These are phyloP conservation scores for Drosophila pseudoobscura DNA, from an alignment of 1,140 invertebrate species.

Conservation along the genomic window DNA sequence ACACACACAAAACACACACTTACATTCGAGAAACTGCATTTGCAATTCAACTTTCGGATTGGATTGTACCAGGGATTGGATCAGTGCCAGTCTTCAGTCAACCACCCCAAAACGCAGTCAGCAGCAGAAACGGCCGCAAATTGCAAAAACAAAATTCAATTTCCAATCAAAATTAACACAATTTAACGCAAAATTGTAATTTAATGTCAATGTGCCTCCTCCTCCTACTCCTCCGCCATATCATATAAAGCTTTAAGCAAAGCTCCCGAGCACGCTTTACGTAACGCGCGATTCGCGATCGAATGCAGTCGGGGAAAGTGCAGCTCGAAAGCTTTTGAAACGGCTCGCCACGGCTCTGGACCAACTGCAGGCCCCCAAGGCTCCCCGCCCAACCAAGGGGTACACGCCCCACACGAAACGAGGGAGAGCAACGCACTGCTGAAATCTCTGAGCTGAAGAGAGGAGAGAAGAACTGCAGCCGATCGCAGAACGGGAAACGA, in stretches of 20 bases:
- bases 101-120: conserved; percentile 49
- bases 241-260: neutral
- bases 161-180: conserved; percentile 64
- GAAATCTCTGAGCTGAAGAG: conserved; percentile 2
- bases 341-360: conserved; percentile 41
- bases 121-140: conserved; percentile 33
- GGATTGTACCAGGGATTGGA: conserved; percentile 49
- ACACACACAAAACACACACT: neutral
- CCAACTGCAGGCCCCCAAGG: conserved; percentile 36
- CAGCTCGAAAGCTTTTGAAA: conserved; percentile 51
- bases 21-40: conserved; percentile 24
- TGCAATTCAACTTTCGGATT: conserved; percentile 42
- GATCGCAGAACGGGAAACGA: conserved; percentile 48
- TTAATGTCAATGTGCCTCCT: conserved; percentile 10
- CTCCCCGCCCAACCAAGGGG: conserved; percentile 34
- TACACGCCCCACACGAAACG: conserved; percentile 50
- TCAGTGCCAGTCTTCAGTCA: conserved; percentile 21
- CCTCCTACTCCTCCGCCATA: neutral
- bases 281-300: conserved; percentile 17
- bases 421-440: conserved; percentile 35
- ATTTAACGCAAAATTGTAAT: conserved; percentile 11
- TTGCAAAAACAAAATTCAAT: conserved; percentile 46
- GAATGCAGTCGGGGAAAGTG: conserved; percentile 50
- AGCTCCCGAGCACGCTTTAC: conserved; percentile 23
- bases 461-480: conserved; percentile 38